These are phyloP conservation scores for Colletes collaris DNA, from an alignment of 2,888 invertebrate genomes.

Conservation along the genomic window DNA sequence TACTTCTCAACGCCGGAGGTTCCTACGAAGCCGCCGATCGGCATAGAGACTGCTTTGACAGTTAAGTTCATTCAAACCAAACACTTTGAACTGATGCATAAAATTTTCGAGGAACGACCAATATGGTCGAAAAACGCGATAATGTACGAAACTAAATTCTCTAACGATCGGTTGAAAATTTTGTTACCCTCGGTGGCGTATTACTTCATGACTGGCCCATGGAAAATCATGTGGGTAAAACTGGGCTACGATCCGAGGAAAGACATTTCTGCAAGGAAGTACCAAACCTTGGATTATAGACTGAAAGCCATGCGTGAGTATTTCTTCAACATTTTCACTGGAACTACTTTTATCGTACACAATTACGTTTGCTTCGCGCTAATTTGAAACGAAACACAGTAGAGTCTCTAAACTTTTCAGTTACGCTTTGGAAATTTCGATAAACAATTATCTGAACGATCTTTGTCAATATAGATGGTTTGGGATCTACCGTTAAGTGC, in stretches of 20 bases:
- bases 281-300: constrained; percentile 95
- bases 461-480: constrained; percentile 81
- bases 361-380: no score
- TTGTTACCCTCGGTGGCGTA: constrained; percentile 93
- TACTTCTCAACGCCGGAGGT: constrained; percentile 87
- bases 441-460: constrained; percentile 4
- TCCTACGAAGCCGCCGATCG: constrained; percentile 86
- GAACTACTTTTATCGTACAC: no score
- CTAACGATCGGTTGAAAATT: constrained; percentile 87
- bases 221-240: constrained; percentile 95
- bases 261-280: constrained; percentile 90
- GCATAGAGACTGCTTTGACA: constrained; percentile 84
- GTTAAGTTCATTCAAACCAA: constrained; percentile 81
- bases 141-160: constrained; percentile 86
- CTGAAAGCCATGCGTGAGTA: constrained; percentile 86
- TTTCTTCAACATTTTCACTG: neutral
- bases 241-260: constrained; percentile 96
- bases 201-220: constrained; percentile 95
- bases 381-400: no score
- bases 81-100: constrained; percentile 79
- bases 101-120: constrained; percentile 92
- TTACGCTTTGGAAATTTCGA: no score
- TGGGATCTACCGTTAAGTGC: constrained; percentile 84
- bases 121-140: constrained; percentile 94
- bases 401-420: no score